A percentile compares a stretch with the other conserved stretches of the same genome.
Evolutionary conservation across 2,888 invertebrate species (phyloP).

Genomic region (Scelioninae gen. 1): DNA sequence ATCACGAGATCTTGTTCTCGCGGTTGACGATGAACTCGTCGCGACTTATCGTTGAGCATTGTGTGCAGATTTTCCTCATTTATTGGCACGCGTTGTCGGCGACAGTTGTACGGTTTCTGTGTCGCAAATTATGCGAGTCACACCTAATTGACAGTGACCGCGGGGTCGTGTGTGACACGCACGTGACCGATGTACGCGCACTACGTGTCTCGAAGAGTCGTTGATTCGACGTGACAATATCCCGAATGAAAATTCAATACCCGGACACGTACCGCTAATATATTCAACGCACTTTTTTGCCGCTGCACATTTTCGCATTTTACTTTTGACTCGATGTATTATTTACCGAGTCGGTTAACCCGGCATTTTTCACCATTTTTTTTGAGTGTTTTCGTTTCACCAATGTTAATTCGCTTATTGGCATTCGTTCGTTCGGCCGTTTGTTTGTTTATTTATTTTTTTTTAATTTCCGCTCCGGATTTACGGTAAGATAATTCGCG

Average conservation of each 20-base stretch:
- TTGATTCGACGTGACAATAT: slow-evolving; percentile 58
- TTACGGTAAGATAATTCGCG: slow-evolving; percentile 54
- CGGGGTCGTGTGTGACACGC: slow-evolving; percentile 69
- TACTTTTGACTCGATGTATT: slow-evolving; percentile 58
- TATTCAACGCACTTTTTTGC: slow-evolving; percentile 53
- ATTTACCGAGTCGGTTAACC: slow-evolving; percentile 61
- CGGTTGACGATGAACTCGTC: slow-evolving; percentile 36
- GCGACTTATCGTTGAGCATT: slow-evolving; percentile 51
- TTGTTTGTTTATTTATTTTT: slow-evolving; percentile 40
- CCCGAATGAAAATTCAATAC: slow-evolving; percentile 51
- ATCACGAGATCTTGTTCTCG: no score
- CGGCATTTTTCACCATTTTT: slow-evolving; percentile 58
- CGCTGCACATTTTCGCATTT: slow-evolving; percentile 51
- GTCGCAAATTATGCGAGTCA: slow-evolving; percentile 70
- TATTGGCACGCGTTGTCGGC: slow-evolving; percentile 61
- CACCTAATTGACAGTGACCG: slow-evolving; percentile 72
- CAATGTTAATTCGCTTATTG: slow-evolving; percentile 66
- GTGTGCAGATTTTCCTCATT: slow-evolving; percentile 71
- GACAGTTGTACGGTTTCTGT: slow-evolving; percentile 65
- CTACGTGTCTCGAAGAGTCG: slow-evolving; percentile 62
- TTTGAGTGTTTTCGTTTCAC: slow-evolving; percentile 43
- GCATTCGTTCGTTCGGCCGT: slow-evolving; percentile 46
- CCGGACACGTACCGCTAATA: slow-evolving; percentile 30
- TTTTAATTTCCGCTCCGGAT: slow-evolving; percentile 29
- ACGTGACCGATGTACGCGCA: slow-evolving; percentile 61